Percentiles rank a stretch among this genome's conserved stretches.
Conservation (phyloP, 1,140 invertebrate species). For the Brachystomella parvula region DNA sequence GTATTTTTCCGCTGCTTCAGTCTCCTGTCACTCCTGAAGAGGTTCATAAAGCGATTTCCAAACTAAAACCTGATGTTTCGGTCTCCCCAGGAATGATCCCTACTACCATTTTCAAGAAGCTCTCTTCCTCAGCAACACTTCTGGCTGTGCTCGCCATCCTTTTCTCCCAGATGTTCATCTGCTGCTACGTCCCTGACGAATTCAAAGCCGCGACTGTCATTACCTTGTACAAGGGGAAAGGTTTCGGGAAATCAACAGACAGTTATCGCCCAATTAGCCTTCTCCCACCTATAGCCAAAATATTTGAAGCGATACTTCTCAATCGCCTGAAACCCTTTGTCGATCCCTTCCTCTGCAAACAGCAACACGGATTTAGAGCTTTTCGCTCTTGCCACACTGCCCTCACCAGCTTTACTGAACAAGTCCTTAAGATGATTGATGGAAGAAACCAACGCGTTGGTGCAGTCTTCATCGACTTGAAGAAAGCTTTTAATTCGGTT, state of each 20-base stretch:
- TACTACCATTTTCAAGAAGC: too few relatives aligned
- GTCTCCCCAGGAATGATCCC: too few relatives aligned
- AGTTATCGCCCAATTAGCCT: constrained; percentile 5
- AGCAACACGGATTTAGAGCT: constrained; percentile 10
- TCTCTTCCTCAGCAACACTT: too few relatives aligned
- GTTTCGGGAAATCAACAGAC: background rate
- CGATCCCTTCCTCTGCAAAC: background rate
- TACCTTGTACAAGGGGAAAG: constrained; percentile 16
- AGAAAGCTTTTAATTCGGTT: constrained; percentile 14
- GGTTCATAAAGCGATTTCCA: too few relatives aligned
- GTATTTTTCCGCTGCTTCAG: too few relatives aligned
- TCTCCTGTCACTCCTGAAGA: too few relatives aligned
- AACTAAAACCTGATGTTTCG: too few relatives aligned
- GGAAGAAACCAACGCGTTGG: background rate
- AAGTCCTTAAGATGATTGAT: background rate
- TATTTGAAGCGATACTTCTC: background rate
- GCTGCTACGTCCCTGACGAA: background rate
- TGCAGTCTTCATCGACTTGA: constrained; percentile 12
- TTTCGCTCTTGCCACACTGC: constrained; percentile 10
- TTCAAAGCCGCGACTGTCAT: constrained; percentile 10
- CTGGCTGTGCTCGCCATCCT: background rate
- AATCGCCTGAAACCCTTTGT: background rate
- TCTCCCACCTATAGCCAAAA: background rate
- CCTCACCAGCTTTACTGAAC: background rate
- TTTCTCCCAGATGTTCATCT: background rate